phyloP scores from a whole-genome alignment of 1,140 invertebrate species.

The Ceratina calcarata region DNA sequence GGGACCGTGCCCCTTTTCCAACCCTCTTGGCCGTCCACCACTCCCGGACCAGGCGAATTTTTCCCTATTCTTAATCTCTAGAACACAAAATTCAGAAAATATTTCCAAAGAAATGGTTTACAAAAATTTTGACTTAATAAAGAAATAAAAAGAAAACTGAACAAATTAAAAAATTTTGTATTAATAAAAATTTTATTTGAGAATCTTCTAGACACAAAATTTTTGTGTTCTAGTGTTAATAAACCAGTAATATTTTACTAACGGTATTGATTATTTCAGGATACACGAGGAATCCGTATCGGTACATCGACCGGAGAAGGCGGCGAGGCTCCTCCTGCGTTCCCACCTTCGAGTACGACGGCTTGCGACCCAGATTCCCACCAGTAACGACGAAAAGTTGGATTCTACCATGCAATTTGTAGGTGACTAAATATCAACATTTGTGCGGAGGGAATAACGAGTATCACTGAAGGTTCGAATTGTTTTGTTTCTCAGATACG shows the following conservation, averaged over 20 bases:
- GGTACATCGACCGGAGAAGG: conserved; percentile 52
- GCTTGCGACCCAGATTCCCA: conserved; percentile 44
- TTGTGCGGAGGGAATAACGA: no score
- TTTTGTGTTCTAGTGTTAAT: no score
- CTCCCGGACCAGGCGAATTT: conserved; percentile 58
- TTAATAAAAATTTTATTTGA: no score
- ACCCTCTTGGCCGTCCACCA: conserved; percentile 24
- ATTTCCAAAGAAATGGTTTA: no score
- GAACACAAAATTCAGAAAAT: not conserved
- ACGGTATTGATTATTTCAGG: conserved; percentile 37
- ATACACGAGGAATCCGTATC: conserved; percentile 57
- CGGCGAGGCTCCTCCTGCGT: conserved; percentile 22
- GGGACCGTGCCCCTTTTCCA: conserved; percentile 42
- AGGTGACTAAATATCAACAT: not conserved
- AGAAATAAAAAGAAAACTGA: no score
- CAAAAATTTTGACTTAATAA: no score
- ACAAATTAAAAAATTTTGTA: no score
- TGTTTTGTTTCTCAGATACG: conserved; percentile 24
- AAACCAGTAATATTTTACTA: not conserved
- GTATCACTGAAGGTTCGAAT: not conserved
- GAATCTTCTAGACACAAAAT: no score
- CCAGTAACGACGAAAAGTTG: conserved; percentile 18
- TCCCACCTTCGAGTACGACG: conserved; percentile 61
- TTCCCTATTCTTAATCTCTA: not conserved
- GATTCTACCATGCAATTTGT: conserved; percentile 51